Evolutionary conservation across 2,113 vertebrate species (phyloP).

Genomic region (Zosterops pallidus): DNA sequence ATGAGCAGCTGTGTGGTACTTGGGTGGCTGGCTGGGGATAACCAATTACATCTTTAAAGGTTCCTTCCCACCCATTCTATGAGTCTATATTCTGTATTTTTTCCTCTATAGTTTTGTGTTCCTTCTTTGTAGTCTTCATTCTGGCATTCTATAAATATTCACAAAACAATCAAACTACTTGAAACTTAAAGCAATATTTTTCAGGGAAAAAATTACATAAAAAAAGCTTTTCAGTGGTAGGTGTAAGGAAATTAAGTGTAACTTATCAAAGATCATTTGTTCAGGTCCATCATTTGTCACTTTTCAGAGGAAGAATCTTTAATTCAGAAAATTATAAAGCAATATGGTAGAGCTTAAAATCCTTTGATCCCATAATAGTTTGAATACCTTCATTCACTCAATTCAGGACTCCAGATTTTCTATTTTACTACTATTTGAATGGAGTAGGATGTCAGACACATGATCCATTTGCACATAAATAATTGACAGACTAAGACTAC

Average conservation of each 20-base stretch:
- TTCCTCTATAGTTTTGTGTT: neutral
- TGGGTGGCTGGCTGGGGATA: neutral
- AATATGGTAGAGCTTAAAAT: neutral
- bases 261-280: neutral
- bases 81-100: neutral
- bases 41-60: neutral
- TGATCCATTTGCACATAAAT: neutral
- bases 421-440: neutral
- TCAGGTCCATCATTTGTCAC: neutral
- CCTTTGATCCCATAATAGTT: neutral
- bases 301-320: neutral
- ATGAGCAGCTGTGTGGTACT: neutral
- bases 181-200: neutral
- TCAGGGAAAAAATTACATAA: rapidly evolving
- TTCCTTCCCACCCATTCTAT: neutral
- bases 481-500: neutral
- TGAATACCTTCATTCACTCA: neutral
- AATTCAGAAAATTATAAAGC: neutral
- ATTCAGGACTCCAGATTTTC: neutral
- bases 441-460: neutral
- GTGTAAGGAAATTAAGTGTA: neutral
- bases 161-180: neutral
- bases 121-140: neutral
- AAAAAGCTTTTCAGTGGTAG: neutral
- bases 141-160: neutral